Evolutionary conservation across 92 coral and sea anemone genomes (phyloP).

Genomic region (Galaxea fascicularis): DNA sequence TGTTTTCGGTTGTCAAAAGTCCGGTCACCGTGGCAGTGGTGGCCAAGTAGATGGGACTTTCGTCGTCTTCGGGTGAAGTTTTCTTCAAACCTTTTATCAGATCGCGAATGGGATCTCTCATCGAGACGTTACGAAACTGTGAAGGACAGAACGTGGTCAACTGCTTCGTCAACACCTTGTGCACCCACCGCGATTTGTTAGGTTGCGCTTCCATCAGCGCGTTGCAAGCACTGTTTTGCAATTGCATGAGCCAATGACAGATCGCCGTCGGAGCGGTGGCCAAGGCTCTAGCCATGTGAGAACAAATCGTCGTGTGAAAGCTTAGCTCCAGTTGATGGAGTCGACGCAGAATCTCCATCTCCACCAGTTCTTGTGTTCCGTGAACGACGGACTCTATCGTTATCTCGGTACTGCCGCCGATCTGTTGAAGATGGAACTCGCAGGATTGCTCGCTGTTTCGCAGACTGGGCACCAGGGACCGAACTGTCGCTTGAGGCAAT

Average conservation of each 20-base stretch:
- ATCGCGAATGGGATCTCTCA: not conserved
- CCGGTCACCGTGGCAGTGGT: slow-evolving; percentile 5
- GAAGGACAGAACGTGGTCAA: slow-evolving; percentile 14
- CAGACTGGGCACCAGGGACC: slow-evolving; percentile 8
- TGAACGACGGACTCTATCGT: not conserved
- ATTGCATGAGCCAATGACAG: not conserved
- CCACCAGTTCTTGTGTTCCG: not conserved
- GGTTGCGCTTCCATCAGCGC: not conserved
- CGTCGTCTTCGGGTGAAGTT: not conserved
- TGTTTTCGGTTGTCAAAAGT: not conserved
- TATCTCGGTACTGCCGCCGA: not conserved
- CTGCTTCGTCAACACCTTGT: not conserved
- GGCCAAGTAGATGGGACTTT: not conserved
- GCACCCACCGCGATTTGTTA: not conserved
- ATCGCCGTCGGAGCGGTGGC: slow-evolving; percentile 10
- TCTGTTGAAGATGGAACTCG: not conserved
- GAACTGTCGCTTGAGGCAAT: not conserved
- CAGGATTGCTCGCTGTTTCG: not conserved
- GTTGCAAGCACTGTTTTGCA: not conserved
- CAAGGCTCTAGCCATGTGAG: not conserved
- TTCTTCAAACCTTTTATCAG: not conserved
- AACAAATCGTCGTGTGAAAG: not conserved
- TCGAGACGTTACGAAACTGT: not conserved
- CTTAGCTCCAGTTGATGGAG: slow-evolving; percentile 4
- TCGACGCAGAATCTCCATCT: not conserved